Evolutionary conservation across 92 coral and sea anemone genomes (phyloP).

Genomic region (Porites lobata): DNA sequence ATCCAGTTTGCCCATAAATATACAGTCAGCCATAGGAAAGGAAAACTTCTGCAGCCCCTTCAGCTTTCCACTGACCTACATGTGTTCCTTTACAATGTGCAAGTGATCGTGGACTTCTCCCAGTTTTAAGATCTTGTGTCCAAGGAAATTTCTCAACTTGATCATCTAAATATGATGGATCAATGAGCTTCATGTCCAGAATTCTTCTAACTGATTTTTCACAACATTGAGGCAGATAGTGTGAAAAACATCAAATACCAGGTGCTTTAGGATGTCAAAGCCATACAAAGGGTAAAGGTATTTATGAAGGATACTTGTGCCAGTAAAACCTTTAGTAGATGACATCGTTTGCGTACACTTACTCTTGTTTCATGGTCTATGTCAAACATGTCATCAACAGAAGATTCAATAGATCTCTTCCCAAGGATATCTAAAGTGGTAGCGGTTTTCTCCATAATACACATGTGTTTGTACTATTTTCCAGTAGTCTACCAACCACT

Average conservation of each 20-base stretch:
- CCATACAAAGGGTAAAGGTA: constrained; percentile 70
- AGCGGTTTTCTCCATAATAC: constrained; percentile 74
- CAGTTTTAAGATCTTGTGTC: constrained; percentile 51
- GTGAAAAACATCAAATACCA: constrained; percentile 61
- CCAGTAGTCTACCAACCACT: constrained; percentile 50
- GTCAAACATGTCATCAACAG: constrained; percentile 47
- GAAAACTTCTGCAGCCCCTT: constrained; percentile 69
- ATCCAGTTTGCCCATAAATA: constrained; percentile 26
- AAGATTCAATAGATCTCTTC: constrained; percentile 44
- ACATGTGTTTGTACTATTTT: constrained; percentile 43
- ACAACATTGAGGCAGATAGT: constrained; percentile 66
- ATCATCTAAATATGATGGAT: constrained; percentile 48
- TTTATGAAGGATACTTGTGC: constrained; percentile 64
- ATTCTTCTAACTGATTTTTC: constrained; percentile 71
- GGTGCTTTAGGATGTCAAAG: constrained; percentile 60
- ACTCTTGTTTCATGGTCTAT: constrained; percentile 64
- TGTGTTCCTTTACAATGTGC: constrained; percentile 51
- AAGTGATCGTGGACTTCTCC: constrained; percentile 53
- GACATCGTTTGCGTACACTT: constrained; percentile 57
- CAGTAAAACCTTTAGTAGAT: constrained; percentile 73
- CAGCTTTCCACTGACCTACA: constrained; percentile 75
- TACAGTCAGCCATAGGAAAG: constrained; percentile 68
- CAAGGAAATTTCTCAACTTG: constrained; percentile 61
- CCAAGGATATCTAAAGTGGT: constrained; percentile 70
- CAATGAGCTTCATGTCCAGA: constrained; percentile 56